Evolutionary conservation across 2,888 invertebrate genomes (phyloP), one percentile per base, ranked within the genome.

Genomic region (Lycophotia porphyrea): DNA sequence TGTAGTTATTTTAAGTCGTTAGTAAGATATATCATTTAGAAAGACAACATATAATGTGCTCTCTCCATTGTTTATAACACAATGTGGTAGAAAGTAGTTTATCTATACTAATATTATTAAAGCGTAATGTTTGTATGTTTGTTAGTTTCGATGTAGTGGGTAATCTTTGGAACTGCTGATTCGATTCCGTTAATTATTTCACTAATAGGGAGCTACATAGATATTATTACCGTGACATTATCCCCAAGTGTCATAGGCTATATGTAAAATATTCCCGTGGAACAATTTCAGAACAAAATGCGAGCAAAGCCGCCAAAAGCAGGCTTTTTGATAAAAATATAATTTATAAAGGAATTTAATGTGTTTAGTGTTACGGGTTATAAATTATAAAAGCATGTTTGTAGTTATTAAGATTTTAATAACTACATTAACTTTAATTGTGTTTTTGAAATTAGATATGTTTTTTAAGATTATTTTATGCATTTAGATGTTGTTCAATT

Each of bases 31-130:
- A 76, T 67, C 7, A 67, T 76, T 69, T 52, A 75, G 27, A 63
- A 61, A 80, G 58, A 72, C 39, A 70, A 15, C 49, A 69, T 55
- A 47, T 69, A 61, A 65, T 66, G 47, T 55, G 2, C 52, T 52
- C 81, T 82, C 84, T 84, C 84, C 70, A 82, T 82, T 82, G 82
- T 82, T 39, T 80, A 9, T 34, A 63, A 9, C 70, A 84, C 72
- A 76, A 81, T 84, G 69, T 47, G 5, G 7, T 49, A 47, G 76
- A 84, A 72, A 82, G 72, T 61, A 21, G 39, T 4, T 15, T 39
- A 61, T 42, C 9, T 21, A 11, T 9, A 34, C 31, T 18, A 8
- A 31, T 58, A 31, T 21, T 5, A 7, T 18, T 18, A 18, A 18
- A 1, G 18, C 2, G 31, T 18, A 31, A 31, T 1, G 21, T 31